phyloP scores from a whole-genome alignment of 2,888 invertebrate genomes.

The Linyphia triangularis region DNA sequence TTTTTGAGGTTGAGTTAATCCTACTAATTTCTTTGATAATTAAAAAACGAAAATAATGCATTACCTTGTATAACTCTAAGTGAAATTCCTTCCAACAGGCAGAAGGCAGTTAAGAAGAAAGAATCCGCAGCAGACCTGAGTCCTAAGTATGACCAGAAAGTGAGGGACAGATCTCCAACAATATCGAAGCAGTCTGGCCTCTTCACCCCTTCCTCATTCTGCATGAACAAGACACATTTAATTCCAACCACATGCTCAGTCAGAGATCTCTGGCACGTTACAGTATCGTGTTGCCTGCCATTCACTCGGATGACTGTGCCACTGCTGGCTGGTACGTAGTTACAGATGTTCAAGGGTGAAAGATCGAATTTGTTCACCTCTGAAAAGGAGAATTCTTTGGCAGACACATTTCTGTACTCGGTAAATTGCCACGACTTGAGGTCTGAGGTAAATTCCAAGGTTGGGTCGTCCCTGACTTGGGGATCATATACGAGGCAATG shows the following conservation, averaged over 20 bases:
- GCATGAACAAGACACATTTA: slow-evolving; percentile 67
- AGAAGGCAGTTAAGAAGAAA: slow-evolving; percentile 85
- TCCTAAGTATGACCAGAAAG: slow-evolving; percentile 86
- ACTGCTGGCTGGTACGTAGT: slow-evolving; percentile 68
- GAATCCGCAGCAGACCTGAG: slow-evolving; percentile 86
- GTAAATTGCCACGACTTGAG: slow-evolving; percentile 75
- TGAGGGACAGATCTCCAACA: slow-evolving; percentile 84
- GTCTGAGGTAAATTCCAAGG: slow-evolving; percentile 74
- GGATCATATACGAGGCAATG: slow-evolving; percentile 72
- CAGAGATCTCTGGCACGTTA: slow-evolving; percentile 72
- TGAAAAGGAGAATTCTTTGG: slow-evolving; percentile 42
- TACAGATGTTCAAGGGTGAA: slow-evolving; percentile 54
- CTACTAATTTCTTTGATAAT: too few relatives aligned
- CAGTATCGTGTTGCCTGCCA: slow-evolving; percentile 59
- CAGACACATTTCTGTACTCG: slow-evolving; percentile 68
- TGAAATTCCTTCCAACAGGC: slow-evolving; percentile 76
- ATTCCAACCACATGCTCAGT: slow-evolving; percentile 22
- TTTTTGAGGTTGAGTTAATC: too few relatives aligned
- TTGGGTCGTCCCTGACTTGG: slow-evolving; percentile 42
- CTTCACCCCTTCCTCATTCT: background rate
- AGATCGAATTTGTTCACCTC: background rate
- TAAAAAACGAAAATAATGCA: background rate
- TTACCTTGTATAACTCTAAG: slow-evolving; percentile 68
- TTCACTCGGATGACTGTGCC: slow-evolving; percentile 72
- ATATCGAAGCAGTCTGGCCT: slow-evolving; percentile 74